Evolutionary conservation across 2,797 vertebrate genomes (phyloP), one percentile per base, ranked within the genome.

Genomic region (Hoplostethus atlanticus): DNA sequence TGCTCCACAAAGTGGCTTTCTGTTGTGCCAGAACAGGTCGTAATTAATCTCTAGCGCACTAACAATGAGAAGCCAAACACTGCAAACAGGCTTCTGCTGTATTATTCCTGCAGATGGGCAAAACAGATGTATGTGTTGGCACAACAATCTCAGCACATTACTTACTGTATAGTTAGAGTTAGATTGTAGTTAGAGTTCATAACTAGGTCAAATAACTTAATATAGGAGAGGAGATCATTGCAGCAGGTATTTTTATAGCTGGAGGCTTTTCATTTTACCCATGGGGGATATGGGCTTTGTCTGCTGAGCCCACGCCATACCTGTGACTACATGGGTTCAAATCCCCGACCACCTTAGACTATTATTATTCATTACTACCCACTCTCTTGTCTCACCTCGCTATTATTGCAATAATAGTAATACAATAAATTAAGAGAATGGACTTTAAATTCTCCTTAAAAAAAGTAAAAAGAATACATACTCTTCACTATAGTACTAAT

Each of bases 11-110:
- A 81, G 84, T 86, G 74, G 61, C 83, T 89, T 80, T 89, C 83
- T 77, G 80, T 84, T 83, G 85, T 76, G 79, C 81, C 75, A 75
- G 71, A 88, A 82, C 71, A 84, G 77, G 78, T 77, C 34, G n/a
- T 89, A 92, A 93, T 93, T 90, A 93, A 91, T 93, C 90, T 92
- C 89, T 54, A 25, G 84, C 84, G 87, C 76, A 62, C 78, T 67
- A 87, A 89, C 85, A 89, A 90, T 82, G 53, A 59, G 74, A 84
- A 52, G 76, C 57, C 71, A 84, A 75, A 72, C 58, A 63, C 64
- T 61, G 68, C 74, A 79, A 76, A 68, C 40, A 79, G 40, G 62
- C 64, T 66, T 34, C 34, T 40, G 55, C 40, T 70, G 44, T 55
- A 9, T 52, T 60, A 6, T 50, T 74, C 40, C 63, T 71, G 54